These are phyloP conservation scores for Papilio polyxenes DNA, from an alignment of 1,140 invertebrate species.

Conservation along the genomic window DNA sequence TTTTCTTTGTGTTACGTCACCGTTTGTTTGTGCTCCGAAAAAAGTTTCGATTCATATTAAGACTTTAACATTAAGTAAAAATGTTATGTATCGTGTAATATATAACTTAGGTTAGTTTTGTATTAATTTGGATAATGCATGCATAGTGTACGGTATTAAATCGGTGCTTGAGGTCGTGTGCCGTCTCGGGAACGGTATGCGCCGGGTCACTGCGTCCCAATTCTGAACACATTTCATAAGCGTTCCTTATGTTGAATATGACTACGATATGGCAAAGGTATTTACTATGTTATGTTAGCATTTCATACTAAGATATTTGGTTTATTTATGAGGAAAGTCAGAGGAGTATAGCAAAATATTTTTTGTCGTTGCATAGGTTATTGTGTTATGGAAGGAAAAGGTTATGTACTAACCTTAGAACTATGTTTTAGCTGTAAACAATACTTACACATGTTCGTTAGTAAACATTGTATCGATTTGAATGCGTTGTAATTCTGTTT, in stretches of 20 bases:
- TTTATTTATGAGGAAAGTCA: not conserved
- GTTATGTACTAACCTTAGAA: not conserved
- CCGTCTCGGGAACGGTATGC: not conserved
- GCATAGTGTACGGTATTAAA: not conserved
- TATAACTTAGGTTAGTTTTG: not conserved
- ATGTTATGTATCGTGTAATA: not conserved
- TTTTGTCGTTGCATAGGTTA: not conserved
- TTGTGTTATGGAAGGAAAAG: too few relatives aligned
- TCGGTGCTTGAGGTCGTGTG: not conserved
- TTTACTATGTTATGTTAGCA: not conserved
- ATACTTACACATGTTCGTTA: not conserved
- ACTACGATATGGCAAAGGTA: not conserved
- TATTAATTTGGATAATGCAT: conserved; percentile 15
- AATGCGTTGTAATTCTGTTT: not conserved
- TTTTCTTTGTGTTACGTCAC: not conserved
- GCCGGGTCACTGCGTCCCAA: conserved; percentile 27
- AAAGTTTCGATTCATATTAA: not conserved
- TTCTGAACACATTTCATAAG: conserved; percentile 18
- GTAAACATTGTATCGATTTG: not conserved
- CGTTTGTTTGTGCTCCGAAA: not conserved
- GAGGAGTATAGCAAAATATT: not conserved
- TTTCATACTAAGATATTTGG: not conserved
- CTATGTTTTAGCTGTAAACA: not conserved
- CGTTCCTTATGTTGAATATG: not conserved
- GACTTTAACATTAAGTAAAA: not conserved